Conservation (phyloP, 2,113 vertebrate species). For the Cryptotis parvus region DNA sequence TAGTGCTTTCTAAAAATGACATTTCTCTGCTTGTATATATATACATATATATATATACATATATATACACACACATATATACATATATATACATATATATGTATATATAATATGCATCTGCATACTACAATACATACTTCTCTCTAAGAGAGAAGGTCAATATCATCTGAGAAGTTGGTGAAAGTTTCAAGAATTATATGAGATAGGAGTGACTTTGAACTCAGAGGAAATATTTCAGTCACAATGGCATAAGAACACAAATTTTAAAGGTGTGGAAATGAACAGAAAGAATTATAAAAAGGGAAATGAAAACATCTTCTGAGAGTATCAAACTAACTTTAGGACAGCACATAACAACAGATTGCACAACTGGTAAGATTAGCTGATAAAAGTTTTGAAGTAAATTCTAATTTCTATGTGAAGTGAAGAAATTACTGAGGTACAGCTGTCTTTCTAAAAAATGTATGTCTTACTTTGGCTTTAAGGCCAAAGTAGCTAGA, state of each 20-base stretch:
- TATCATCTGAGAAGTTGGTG: constrained; percentile 17
- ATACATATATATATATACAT: background rate
- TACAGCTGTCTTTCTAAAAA: background rate
- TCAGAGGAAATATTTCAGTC: constrained; percentile 39
- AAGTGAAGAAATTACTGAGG: background rate
- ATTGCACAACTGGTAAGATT: background rate
- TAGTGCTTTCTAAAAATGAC: background rate
- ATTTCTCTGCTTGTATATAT: background rate
- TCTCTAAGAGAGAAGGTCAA: constrained; percentile 27
- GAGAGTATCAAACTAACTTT: constrained; percentile 20
- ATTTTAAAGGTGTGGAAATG: background rate
- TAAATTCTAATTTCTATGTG: constrained; percentile 26
- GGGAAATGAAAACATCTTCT: background rate
- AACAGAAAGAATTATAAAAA: constrained; percentile 2
- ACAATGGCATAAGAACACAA: background rate
- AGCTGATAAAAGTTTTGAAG: constrained; percentile 21
- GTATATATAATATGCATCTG: background rate
- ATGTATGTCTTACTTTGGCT: background rate
- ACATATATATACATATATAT: background rate
- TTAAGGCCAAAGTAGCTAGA: background rate
- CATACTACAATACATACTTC: background rate
- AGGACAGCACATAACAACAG: background rate
- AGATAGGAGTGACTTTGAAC: background rate
- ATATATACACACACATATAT: too few relatives aligned
- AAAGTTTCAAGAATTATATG: constrained; percentile 31